Percentiles rank a stretch among this genome's conserved stretches.
Conservation (phyloP, 2,113 vertebrate species). For the Neofelis nebulosa region DNA sequence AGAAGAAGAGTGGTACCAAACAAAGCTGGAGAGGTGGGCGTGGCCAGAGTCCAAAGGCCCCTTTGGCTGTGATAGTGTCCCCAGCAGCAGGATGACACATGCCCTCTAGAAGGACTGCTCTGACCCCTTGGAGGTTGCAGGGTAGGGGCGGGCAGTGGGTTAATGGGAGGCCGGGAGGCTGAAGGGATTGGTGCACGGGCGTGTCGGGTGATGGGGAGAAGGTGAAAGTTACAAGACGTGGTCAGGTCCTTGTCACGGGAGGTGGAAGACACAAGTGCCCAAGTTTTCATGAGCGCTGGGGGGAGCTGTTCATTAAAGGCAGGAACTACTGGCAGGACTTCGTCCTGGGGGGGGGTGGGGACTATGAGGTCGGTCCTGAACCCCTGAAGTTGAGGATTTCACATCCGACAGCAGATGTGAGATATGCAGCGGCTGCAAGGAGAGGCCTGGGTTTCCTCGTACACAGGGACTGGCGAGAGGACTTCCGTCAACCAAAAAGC, state of each 20-base stretch:
- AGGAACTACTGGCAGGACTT: neutral
- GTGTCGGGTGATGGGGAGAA: neutral
- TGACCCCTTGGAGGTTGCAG: too few species aligned
- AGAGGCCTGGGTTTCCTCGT: neutral
- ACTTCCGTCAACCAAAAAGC: slow-evolving; percentile 13
- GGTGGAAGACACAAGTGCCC: neutral
- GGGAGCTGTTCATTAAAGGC: neutral
- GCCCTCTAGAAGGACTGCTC: neutral
- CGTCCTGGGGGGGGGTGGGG: neutral
- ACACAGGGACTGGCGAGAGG: neutral
- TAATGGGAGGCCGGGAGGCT: neutral
- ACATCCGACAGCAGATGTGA: neutral
- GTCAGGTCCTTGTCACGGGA: neutral
- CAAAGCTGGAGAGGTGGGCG: neutral
- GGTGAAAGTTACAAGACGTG: neutral
- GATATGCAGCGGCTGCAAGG: neutral
- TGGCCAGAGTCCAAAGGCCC: neutral
- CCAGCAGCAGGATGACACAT: neutral
- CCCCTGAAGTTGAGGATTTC: neutral
- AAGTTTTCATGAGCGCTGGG: neutral
- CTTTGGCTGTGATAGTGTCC: neutral
- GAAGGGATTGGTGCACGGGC: neutral
- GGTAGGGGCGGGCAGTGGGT: neutral
- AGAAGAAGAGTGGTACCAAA: neutral
- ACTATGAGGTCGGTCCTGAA: neutral